phyloP scores from a whole-genome alignment of 2,797 vertebrate genomes.

The Thamnophis elegans region DNA sequence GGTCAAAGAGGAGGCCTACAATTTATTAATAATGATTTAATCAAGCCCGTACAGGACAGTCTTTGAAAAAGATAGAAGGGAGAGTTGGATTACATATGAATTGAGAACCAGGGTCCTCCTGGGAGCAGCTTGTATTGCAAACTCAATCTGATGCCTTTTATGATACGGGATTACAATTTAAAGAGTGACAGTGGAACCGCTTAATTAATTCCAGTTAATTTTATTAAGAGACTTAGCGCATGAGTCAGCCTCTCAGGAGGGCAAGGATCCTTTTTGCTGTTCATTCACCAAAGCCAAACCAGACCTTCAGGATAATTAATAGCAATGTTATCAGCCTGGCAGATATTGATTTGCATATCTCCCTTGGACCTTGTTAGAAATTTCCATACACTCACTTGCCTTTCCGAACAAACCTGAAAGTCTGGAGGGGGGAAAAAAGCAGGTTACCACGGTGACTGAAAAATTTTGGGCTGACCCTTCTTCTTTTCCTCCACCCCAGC shows the following conservation, averaged over 20 bases:
- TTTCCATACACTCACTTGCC: neutral
- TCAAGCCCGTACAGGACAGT: neutral
- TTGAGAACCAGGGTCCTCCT: slow-evolving; percentile 39
- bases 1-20: neutral
- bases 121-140: slow-evolving; percentile 33
- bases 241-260: slow-evolving; percentile 5
- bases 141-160: slow-evolving; percentile 43
- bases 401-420: neutral
- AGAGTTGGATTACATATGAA: slow-evolving; percentile 43
- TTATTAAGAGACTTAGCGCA: slow-evolving; percentile 35
- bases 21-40: slow-evolving; percentile 26
- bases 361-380: slow-evolving; percentile 1
- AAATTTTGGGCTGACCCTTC: neutral
- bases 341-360: neutral
- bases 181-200: slow-evolving; percentile 48
- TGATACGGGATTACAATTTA: slow-evolving; percentile 46
- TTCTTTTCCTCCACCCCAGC: neutral
- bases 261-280: neutral
- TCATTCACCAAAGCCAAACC: neutral
- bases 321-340: accelerated
- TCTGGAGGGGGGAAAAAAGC: neutral
- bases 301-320: neutral
- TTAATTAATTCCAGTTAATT: slow-evolving; percentile 55
- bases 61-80: slow-evolving; percentile 23
- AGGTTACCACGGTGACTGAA: neutral